Evolutionary conservation across 2,888 invertebrate species (phyloP), one percentile per base, ranked within the genome.

Genomic region (Plebejus melissa): DNA sequence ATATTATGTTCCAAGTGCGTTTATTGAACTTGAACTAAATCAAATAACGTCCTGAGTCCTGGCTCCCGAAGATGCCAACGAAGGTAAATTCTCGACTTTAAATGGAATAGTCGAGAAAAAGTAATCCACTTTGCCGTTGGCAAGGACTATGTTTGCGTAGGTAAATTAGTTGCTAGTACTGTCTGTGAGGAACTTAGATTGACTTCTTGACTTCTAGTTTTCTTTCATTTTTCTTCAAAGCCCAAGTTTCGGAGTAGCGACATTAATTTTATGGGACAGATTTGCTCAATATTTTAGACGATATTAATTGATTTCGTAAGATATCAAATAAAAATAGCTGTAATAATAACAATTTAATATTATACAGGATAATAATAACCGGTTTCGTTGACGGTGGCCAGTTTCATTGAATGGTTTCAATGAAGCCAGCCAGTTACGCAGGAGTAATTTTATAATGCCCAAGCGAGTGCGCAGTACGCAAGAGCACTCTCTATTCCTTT

Each of bases 101-200:
- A 82, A 82, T 82, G 80, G 81, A 82, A 82, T 82, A 82, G 81
- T 81, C 79, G 80, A 81, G 82, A 82, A 82, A 83, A 83, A 82
- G 83, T 83, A 83, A 83, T 82, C 83, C 83, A 80, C 81, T 78
- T 79, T 79, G 82, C 83, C 80, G 80, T 78, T 75, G 76, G 80
- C 80, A 77, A 76, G 81, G 80, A 79, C 78, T 79, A 80, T 79
- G 83, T 82, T 84, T 82, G 83, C 83, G 81, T 81, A 83, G 80
- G 83, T 81, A 84, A 84, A 84, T 84, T 84, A 84, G 83, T 84
- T 84, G 82, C 79, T 86, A 86, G 85, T 85, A 83, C 87, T 86
- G 84, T 86, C 86, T 84, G 83, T 80, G 85, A 84, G 81, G 83
- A 88, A 90, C 87, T 90, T 90, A 88, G 85, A 90, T 90, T 90